Conservation (phyloP, 2,797 vertebrate species). For the Tenualosa thibaudeaui region DNA sequence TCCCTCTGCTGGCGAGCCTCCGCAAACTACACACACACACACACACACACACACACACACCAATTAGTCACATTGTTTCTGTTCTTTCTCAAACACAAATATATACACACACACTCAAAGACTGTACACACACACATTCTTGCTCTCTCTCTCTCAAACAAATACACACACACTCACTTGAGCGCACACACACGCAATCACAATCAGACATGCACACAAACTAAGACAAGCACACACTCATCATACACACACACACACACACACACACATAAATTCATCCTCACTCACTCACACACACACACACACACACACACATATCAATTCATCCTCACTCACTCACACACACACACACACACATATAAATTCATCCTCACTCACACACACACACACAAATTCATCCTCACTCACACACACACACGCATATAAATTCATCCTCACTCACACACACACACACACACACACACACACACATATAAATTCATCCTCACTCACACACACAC, state of each 20-base stretch:
- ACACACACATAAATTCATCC: no score
- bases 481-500: neutral
- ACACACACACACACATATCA: no score
- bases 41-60: neutral
- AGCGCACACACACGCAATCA: neutral
- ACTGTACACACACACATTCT: constrained; percentile 45
- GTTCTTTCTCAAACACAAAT: constrained; percentile 10
- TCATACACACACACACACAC: neutral
- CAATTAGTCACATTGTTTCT: no score
- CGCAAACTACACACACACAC: constrained; percentile 74
- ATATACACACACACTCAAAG: constrained; percentile 25
- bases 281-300: neutral
- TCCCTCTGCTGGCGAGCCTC: constrained; percentile 83
- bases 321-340: no score
- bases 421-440: no score
- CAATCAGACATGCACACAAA: constrained; percentile 16
- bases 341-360: constrained; percentile 63
- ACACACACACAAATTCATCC: constrained; percentile 62
- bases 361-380: no score
- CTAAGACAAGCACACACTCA: constrained; percentile 61
- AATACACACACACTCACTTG: no score
- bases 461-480: neutral
- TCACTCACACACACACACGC: neutral
- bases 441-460: constrained; percentile 61
- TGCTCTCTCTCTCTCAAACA: neutral